phyloP scores from a whole-genome alignment of 2,888 invertebrate genomes.

The Eristalinus aeneus region DNA sequence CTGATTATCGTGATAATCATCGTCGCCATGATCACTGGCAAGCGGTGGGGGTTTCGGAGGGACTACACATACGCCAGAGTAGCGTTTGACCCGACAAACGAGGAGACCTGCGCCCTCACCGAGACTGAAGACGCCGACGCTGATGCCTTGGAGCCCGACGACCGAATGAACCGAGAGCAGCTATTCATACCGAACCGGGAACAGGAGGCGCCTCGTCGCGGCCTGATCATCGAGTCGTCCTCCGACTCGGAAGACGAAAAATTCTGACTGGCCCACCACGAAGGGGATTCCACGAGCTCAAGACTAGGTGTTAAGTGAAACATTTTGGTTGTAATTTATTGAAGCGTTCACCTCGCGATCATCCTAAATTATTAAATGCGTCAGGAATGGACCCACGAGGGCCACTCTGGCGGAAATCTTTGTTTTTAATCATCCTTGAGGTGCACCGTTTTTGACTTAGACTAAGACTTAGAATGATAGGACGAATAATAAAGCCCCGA shows the following conservation, averaged over 20 bases:
- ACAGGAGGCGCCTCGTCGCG: constrained; percentile 29
- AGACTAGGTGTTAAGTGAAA: not conserved
- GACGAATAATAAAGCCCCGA: constrained; percentile 19
- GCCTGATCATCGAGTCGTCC: constrained; percentile 15
- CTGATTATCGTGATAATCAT: constrained; percentile 68
- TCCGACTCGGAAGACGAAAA: constrained; percentile 45
- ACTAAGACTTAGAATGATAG: not conserved
- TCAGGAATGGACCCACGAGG: constrained; percentile 7
- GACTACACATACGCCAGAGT: constrained; percentile 75
- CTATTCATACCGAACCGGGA: constrained; percentile 56
- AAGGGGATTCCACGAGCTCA: constrained; percentile 44
- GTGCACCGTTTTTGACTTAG: constrained; percentile 16
- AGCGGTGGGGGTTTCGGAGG: constrained; percentile 35
- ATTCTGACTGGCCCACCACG: constrained; percentile 22
- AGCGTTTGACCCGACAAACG: constrained; percentile 72
- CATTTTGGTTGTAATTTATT: constrained; percentile 60
- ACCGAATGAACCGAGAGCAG: constrained; percentile 15
- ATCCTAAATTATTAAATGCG: constrained; percentile 53
- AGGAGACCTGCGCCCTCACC: constrained; percentile 56
- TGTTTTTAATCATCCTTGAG: not conserved
- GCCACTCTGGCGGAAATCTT: constrained; percentile 5
- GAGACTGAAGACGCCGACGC: constrained; percentile 25
- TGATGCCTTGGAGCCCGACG: not conserved
- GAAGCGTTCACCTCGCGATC: constrained; percentile 21
- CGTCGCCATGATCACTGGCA: constrained; percentile 38